Conservation (phyloP, 2,888 invertebrate genomes). For the Drosophila acutilabella region DNA sequence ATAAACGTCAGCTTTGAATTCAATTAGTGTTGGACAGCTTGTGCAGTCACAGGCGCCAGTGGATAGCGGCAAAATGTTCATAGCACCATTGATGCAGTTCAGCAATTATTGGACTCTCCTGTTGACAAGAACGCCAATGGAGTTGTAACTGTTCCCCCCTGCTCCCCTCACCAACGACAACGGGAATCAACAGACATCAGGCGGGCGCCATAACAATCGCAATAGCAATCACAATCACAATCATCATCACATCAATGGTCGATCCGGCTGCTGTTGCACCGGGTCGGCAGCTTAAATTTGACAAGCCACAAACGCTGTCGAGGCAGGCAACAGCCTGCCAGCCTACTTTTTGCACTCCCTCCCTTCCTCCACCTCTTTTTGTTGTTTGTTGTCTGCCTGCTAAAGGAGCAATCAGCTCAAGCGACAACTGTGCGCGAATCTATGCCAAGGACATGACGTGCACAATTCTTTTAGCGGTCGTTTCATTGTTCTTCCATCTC, state of each 20-base stretch:
- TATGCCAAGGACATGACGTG: slow-evolving; percentile 71
- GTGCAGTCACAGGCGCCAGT: neutral
- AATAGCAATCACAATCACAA: slow-evolving; percentile 25
- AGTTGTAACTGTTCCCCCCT: slow-evolving; percentile 13
- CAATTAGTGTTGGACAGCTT: slow-evolving; percentile 58
- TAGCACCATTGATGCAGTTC: slow-evolving; percentile 49
- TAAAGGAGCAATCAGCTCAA: slow-evolving; percentile 69
- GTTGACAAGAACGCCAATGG: slow-evolving; percentile 50
- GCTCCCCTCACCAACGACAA: neutral
- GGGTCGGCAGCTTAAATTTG: slow-evolving; percentile 39
- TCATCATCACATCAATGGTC: slow-evolving; percentile 42
- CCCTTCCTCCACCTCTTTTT: slow-evolving; percentile 3
- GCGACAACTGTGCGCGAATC: slow-evolving; percentile 51
- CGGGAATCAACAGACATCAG: neutral
- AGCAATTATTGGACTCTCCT: slow-evolving; percentile 61
- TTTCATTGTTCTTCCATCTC: slow-evolving; percentile 6
- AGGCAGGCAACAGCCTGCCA: slow-evolving; percentile 12
- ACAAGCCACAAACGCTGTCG: slow-evolving; percentile 37
- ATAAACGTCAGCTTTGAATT: slow-evolving; percentile 61
- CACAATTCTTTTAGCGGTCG: slow-evolving; percentile 43
- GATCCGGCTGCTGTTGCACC: slow-evolving; percentile 3
- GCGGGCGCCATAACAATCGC: slow-evolving; percentile 50
- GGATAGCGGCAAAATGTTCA: slow-evolving; percentile 17
- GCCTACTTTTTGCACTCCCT: slow-evolving; percentile 2
- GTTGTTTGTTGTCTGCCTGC: slow-evolving; percentile 41